phyloP scores from a whole-genome alignment of 1,140 invertebrate genomes.

The Trypoxylus dichotomus region DNA sequence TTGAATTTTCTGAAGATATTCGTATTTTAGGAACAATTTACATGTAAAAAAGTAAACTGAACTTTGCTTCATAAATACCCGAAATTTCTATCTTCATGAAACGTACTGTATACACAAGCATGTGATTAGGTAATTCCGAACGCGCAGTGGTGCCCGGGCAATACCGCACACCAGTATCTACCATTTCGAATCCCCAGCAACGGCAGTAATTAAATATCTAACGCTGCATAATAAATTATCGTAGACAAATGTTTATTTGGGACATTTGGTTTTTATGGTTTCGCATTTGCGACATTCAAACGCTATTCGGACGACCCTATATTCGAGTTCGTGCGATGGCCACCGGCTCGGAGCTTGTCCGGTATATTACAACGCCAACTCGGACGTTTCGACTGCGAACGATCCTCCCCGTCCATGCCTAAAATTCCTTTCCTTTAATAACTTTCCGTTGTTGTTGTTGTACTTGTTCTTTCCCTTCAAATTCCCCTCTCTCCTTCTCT shows the following conservation, averaged over 20 bases:
- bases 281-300: slow-evolving; percentile 10
- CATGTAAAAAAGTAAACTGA: no score
- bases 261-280: slow-evolving; percentile 22
- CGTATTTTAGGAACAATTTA: no score
- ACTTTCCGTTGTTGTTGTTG: not conserved
- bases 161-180: not conserved
- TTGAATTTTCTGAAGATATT: no score
- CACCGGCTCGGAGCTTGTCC: not conserved
- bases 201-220: slow-evolving; percentile 17
- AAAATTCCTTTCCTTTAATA: slow-evolving; percentile 21
- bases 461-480: not conserved
- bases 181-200: not conserved
- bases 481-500: not conserved
- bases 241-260: slow-evolving; percentile 25
- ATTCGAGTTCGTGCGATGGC: not conserved
- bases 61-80: no score
- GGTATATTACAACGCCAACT: not conserved
- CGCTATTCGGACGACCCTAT: not conserved
- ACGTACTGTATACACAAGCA: no score
- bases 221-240: slow-evolving; percentile 15
- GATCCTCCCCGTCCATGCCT: not conserved
- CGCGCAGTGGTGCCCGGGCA: not conserved
- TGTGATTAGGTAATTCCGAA: no score
- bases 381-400: not conserved
- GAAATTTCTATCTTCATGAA: no score